Conservation (phyloP, 2,797 vertebrate genomes). For the Acipenser ruthenus region DNA sequence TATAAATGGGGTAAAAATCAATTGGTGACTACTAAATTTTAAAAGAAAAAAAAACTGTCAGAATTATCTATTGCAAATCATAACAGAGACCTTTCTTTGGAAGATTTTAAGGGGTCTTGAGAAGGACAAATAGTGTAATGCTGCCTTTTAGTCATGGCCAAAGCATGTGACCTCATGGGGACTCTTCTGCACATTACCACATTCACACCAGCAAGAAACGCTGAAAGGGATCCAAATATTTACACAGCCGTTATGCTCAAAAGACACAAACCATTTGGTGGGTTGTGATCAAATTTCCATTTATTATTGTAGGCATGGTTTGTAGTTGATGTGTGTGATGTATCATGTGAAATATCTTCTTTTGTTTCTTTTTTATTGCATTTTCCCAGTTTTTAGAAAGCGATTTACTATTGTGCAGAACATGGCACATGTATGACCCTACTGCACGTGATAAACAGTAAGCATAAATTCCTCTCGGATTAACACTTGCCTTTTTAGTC, state of each 20-base stretch:
- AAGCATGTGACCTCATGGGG: constrained; percentile 3
- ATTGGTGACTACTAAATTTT: too few relatives aligned
- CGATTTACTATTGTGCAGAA: too few relatives aligned
- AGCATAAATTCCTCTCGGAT: too few relatives aligned
- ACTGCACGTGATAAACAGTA: too few relatives aligned
- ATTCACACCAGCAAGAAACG: constrained; percentile 10
- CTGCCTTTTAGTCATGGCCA: constrained; percentile 6
- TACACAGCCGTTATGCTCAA: constrained; percentile 20
- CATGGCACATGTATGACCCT: too few relatives aligned
- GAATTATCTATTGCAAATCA: constrained; percentile 8
- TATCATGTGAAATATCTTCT: constrained; percentile 12
- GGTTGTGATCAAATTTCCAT: constrained; percentile 15
- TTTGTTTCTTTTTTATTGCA: not conserved
- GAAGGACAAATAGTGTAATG: constrained; percentile 2
- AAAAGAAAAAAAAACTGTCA: too few relatives aligned
- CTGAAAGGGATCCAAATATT: constrained; percentile 18
- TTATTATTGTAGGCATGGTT: constrained; percentile 18
- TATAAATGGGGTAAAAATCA: too few relatives aligned
- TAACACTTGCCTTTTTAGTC: too few relatives aligned
- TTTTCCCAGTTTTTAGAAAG: not conserved
- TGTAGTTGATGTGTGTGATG: constrained; percentile 2
- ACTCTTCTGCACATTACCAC: constrained; percentile 10
- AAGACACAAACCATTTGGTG: constrained; percentile 13
- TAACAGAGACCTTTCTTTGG: not conserved
- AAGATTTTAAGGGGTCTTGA: constrained; percentile 3